Base-by-base conservation (phyloP, 2,888 invertebrate genomes). In the Ferrisia virgata region DNA sequence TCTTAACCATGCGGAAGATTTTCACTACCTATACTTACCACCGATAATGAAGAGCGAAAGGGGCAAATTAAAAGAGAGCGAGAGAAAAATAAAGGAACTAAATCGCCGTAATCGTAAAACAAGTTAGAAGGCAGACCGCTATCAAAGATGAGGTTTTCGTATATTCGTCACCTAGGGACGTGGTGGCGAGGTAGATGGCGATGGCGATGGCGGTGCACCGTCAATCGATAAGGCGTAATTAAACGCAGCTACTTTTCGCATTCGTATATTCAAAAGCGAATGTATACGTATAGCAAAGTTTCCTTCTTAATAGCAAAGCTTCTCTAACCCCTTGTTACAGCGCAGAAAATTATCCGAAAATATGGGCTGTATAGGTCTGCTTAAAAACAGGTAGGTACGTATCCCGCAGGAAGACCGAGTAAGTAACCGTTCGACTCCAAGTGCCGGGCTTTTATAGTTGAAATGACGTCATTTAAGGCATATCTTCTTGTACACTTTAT, bases 171-270 rank as follows among this genome's bases (percentile, higher is more conserved):
- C 58, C 58, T 64, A 25, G 28, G 58, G 58, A n/a, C n/a, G n/a
- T n/a, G n/a, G n/a, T n/a, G n/a, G n/a, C n/a, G n/a, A n/a, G n/a
- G n/a, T n/a, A n/a, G n/a, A n/a, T n/a, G n/a, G n/a, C n/a, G n/a
- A n/a, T n/a, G 25, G 28, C 28, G 58, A 25, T 64, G 58, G 58
- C 58, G 28, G 11, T 22, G 58, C 58, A 64, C 47, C 58, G 58
- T 28, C 58, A 64, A 64, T 64, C 58, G 58, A 64, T 64, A 64
- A 64, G 58, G 58, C 58, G 58, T 64, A 64, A 64, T 64, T 64
- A 64, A 64, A 64, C 58, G 58, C 13, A 64, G 58, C 58, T 64
- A 64, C 53, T 22, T 22, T 8, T 47, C 6, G 11, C 13, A 18
- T 8, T 18, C 47, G 18, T 18, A 18, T 47, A 47, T 47, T 47